Conservation (phyloP, 2,888 invertebrate species). For the Macrophya annulata region DNA sequence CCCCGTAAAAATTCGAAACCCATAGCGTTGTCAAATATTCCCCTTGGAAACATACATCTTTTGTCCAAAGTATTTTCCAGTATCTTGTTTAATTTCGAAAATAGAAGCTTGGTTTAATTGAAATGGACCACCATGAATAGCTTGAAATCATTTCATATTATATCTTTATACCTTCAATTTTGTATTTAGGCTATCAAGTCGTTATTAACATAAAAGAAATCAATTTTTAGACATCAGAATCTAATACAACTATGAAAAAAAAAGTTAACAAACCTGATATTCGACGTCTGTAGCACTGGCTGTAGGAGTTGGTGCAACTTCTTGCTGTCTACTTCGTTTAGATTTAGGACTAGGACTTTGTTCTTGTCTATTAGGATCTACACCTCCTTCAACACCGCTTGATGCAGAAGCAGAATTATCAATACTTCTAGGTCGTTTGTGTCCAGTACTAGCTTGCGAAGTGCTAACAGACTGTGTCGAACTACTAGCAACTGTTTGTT, state of each 20-base stretch:
- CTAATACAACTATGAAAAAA: not conserved
- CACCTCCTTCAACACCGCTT: slow-evolving; percentile 69
- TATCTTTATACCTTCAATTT: no score
- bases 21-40: no score
- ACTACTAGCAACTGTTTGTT: slow-evolving; percentile 79
- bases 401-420: slow-evolving; percentile 74
- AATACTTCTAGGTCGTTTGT: slow-evolving; percentile 82
- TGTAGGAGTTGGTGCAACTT: slow-evolving; percentile 70
- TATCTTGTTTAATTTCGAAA: no score
- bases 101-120: no score
- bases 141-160: no score
- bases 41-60: no score
- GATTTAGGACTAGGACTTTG: slow-evolving; percentile 74
- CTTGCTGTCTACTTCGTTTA: slow-evolving; percentile 73
- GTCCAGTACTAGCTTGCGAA: slow-evolving; percentile 82
- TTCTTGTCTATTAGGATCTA: slow-evolving; percentile 72
- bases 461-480: slow-evolving; percentile 87
- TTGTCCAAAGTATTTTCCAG: no score
- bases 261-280: slow-evolving; percentile 72
- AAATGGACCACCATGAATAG: no score
- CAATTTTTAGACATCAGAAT: no score
- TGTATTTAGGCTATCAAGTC: no score
- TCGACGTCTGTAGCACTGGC: slow-evolving; percentile 77
- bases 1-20: no score
- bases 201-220: no score